Percentiles rank a stretch among this genome's conserved stretches.
phyloP scores from a whole-genome alignment of 2,113 vertebrate genomes.

The Zosterops lateralis region DNA sequence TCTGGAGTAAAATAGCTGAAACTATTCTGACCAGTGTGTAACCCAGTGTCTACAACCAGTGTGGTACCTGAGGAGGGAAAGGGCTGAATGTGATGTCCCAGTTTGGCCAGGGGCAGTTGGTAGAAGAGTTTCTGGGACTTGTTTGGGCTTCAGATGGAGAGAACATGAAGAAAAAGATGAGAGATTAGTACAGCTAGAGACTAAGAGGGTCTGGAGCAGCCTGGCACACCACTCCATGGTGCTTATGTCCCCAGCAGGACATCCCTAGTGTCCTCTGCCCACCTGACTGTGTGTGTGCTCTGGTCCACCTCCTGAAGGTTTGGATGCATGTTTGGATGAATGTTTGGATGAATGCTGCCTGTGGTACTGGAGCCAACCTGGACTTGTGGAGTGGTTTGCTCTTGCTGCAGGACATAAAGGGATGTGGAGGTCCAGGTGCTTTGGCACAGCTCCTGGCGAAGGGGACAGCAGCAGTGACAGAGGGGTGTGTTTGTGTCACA shows the following conservation, averaged over 20 bases:
- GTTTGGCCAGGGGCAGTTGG: background rate
- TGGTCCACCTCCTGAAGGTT: background rate
- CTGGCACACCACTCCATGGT: background rate
- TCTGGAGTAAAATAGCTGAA: background rate
- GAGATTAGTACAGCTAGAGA: background rate
- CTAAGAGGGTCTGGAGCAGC: background rate
- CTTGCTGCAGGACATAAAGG: background rate
- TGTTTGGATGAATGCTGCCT: background rate
- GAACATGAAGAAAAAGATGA: background rate
- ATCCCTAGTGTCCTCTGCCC: background rate
- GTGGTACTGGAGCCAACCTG: background rate
- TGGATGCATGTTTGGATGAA: background rate
- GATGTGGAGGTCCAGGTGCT: background rate
- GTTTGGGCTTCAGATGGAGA: background rate
- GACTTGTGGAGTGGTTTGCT: background rate
- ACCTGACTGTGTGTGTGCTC: background rate
- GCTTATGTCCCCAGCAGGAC: background rate
- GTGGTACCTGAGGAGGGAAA: background rate
- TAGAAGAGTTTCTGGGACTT: background rate
- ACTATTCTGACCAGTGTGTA: background rate
- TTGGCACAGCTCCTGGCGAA: background rate
- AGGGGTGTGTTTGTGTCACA: background rate
- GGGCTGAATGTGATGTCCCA: background rate
- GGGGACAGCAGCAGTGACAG: background rate
- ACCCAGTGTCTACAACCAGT: rapidly evolving